These are phyloP conservation scores for Epinephelus cyanopodus DNA, from an alignment of 2,113 vertebrate genomes.

Conservation along the genomic window DNA sequence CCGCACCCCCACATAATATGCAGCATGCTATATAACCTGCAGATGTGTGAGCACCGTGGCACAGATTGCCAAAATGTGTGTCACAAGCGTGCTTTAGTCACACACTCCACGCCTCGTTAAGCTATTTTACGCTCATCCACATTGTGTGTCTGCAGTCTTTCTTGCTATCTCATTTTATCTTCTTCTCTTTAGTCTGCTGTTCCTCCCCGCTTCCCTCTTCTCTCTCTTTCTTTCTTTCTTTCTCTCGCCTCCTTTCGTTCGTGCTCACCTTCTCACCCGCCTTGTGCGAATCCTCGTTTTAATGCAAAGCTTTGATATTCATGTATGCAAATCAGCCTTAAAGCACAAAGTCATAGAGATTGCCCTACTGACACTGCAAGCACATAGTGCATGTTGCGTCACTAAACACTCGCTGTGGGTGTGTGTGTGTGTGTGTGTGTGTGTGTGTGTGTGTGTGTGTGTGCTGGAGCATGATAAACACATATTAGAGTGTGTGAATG, in stretches of 20 bases:
- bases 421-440: slow-evolving; percentile 41
- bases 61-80: slow-evolving; percentile 56
- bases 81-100: slow-evolving; percentile 47
- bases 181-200: background rate
- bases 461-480: slow-evolving; percentile 33
- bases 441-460: slow-evolving; percentile 17
- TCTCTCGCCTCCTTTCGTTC: background rate
- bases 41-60: slow-evolving; percentile 21
- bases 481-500: slow-evolving; percentile 26
- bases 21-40: slow-evolving; percentile 13
- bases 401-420: background rate
- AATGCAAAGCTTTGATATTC: slow-evolving; percentile 33
- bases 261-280: slow-evolving; percentile 17
- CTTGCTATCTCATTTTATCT: slow-evolving; percentile 18
- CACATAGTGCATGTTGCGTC: slow-evolving; percentile 38
- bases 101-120: slow-evolving; percentile 11
- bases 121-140: slow-evolving; percentile 14
- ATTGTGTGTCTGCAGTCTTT: slow-evolving; percentile 11
- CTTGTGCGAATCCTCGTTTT: slow-evolving; percentile 26
- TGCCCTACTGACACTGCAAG: slow-evolving; percentile 21
- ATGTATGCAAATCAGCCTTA: slow-evolving; percentile 59
- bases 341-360: slow-evolving; percentile 39
- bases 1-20: slow-evolving; percentile 31
- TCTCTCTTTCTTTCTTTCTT: background rate
- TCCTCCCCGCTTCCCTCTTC: background rate